Evolutionary conservation across 2,888 invertebrate genomes (phyloP).

Genomic region (Parasteatoda lunata): DNA sequence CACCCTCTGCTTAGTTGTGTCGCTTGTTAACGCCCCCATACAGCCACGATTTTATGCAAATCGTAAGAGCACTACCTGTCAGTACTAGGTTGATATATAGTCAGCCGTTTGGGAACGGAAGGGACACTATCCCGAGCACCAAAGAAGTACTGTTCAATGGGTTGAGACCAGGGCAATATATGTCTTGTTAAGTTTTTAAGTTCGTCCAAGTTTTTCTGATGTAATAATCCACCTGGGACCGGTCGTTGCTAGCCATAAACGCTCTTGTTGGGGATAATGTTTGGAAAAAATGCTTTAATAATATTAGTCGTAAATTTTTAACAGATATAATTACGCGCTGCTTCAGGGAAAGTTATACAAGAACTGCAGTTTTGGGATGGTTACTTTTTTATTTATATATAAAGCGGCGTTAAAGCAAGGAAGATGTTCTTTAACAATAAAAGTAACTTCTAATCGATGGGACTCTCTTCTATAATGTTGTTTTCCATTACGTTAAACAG

Average conservation of each 20-base stretch:
- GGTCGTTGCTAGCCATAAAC: slow-evolving; percentile 59
- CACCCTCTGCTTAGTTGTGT: slow-evolving; percentile 35
- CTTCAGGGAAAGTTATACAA: slow-evolving; percentile 45
- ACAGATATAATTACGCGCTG: slow-evolving; percentile 66
- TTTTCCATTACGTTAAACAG: slow-evolving; percentile 44
- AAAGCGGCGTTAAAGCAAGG: slow-evolving; percentile 19
- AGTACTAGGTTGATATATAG: slow-evolving; percentile 59
- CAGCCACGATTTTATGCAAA: slow-evolving; percentile 65
- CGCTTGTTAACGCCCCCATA: slow-evolving; percentile 59
- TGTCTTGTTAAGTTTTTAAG: slow-evolving; percentile 65
- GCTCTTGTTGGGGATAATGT: slow-evolving; percentile 52
- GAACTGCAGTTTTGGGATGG: slow-evolving; percentile 51
- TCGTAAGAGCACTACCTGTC: slow-evolving; percentile 62
- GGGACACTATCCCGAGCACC: slow-evolving; percentile 35
- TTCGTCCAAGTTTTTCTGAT: slow-evolving; percentile 58
- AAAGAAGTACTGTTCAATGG: slow-evolving; percentile 35
- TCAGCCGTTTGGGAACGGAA: slow-evolving; percentile 51
- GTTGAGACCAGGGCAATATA: slow-evolving; percentile 52
- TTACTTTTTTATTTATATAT: slow-evolving; percentile 37
- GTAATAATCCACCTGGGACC: slow-evolving; percentile 67
- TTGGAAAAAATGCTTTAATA: slow-evolving; percentile 63
- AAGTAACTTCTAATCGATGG: slow-evolving; percentile 57
- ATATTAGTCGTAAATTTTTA: slow-evolving; percentile 68
- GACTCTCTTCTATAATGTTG: slow-evolving; percentile 40
- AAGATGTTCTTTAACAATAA: slow-evolving; percentile 64